Conservation (phyloP, 2,888 invertebrate species). For the Temnothorax unifasciatus region DNA sequence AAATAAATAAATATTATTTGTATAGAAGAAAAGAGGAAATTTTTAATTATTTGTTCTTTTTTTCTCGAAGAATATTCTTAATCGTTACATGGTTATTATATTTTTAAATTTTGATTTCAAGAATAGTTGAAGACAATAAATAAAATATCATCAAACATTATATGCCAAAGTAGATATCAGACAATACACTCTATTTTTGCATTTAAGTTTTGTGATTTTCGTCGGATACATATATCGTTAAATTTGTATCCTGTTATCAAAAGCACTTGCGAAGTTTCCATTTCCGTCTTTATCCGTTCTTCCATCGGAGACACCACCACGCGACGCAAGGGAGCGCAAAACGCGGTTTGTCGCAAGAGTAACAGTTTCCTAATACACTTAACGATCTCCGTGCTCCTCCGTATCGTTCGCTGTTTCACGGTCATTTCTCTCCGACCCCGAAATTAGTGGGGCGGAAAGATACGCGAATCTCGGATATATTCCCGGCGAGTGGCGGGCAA, state of each 20-base stretch:
- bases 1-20: not conserved
- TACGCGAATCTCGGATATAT: slow-evolving; percentile 77
- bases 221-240: not conserved
- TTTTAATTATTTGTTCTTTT: not conserved
- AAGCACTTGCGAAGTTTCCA: slow-evolving; percentile 20
- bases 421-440: slow-evolving; percentile 74
- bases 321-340: slow-evolving; percentile 25
- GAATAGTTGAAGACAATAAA: not conserved
- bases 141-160: not conserved
- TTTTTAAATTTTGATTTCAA: not conserved
- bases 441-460: slow-evolving; percentile 77
- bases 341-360: slow-evolving; percentile 58
- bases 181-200: not conserved
- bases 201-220: not conserved
- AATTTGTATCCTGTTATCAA: slow-evolving; percentile 7
- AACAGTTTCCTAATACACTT: slow-evolving; percentile 77
- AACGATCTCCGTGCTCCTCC: slow-evolving; percentile 69
- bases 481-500: slow-evolving; percentile 76
- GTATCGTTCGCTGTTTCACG: slow-evolving; percentile 76
- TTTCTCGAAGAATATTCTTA: not conserved
- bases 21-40: not conserved
- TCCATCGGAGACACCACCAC: not conserved
- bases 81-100: not conserved
- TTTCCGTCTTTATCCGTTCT: slow-evolving; percentile 5
- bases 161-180: not conserved